Evolutionary conservation across 2,797 vertebrate species (phyloP).

Genomic region (Sebastes matsubarae): DNA sequence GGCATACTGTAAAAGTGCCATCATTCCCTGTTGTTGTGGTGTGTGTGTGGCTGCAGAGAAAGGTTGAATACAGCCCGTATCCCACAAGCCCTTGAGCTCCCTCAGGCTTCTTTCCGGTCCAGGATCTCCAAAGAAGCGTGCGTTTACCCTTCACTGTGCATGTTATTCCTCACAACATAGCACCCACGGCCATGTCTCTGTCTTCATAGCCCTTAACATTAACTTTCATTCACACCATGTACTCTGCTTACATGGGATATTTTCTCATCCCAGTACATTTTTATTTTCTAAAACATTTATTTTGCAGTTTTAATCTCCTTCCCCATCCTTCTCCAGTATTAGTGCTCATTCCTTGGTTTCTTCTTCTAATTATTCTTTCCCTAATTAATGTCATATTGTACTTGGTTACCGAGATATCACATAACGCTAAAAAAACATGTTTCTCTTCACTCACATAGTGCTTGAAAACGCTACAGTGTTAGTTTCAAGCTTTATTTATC

Average conservation of each 20-base stretch:
- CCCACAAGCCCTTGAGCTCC: constrained; percentile 71
- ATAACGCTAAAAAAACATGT: constrained; percentile 12
- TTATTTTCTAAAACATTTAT: background rate
- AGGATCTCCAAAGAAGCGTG: constrained; percentile 77
- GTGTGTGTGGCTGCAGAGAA: constrained; percentile 66
- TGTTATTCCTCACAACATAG: constrained; percentile 76
- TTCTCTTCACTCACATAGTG: constrained; percentile 16
- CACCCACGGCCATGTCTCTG: constrained; percentile 74
- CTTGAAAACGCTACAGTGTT: constrained; percentile 28
- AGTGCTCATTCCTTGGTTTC: background rate
- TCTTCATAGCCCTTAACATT: constrained; percentile 69
- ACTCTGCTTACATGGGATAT: constrained; percentile 7
- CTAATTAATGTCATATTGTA: background rate
- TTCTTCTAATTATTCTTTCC: background rate
- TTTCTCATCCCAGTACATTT: background rate
- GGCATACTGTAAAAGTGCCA: constrained; percentile 57
- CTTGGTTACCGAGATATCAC: constrained; percentile 14
- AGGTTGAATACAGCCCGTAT: constrained; percentile 79
- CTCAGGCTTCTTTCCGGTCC: constrained; percentile 74
- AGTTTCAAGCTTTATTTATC: constrained; percentile 56
- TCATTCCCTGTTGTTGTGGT: constrained; percentile 50
- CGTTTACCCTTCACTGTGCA: constrained; percentile 79
- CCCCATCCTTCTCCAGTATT: background rate
- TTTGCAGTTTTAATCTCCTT: background rate
- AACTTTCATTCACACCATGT: constrained; percentile 69